Base-by-base conservation (phyloP, 2,113 vertebrate species). In the Cyanoderma ruficeps region DNA sequence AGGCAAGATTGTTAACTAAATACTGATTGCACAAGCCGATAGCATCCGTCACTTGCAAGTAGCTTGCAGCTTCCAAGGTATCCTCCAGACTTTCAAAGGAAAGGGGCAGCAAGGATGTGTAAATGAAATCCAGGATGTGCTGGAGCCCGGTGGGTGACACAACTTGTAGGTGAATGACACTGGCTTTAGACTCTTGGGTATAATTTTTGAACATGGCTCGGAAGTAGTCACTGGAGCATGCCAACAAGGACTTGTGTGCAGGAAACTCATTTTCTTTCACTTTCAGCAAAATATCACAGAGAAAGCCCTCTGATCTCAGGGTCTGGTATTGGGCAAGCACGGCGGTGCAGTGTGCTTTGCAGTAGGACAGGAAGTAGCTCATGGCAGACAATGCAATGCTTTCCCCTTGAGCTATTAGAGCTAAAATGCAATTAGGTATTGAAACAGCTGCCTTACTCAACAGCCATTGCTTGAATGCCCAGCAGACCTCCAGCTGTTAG, bases 191-290 rank as follows among this genome's bases (percentile, higher is more conserved):
- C 89, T 99, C 99, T 7, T 89, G 95, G 7, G 98, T 99, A 28
- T 98, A 98, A 56, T 98, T 99, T 95, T 99, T 99, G 95, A 99
- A 99, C 96, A 99, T 97, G 27, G 99, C 98, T 97, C 98, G 98
- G 93, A 99, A 99, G 96, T 99, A 99, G 95, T 99, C 98, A 1
- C 99, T 99, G 94, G 99, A 98, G 87, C 99, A 99, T 15, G 99
- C 99, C 83, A 99, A 81, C 46, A 99, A 98, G 47, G 98, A 98
- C 41, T 98, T 98, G 95, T 99, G 99, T 49, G 99, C 99, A 2
- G 98, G 99, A 95, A 99, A 99, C 44, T 98, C 98, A 1, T 97
- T 97, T 64, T 98, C 99, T 30, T 98, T 98, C 11, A 98, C 98
- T 91, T 99, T 98, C 79, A 99, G 97, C 67, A 98, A 97, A n/a